These are phyloP conservation scores for Acanthurus leucopareius DNA, from an alignment of 2,797 vertebrate genomes.

Conservation along the genomic window DNA sequence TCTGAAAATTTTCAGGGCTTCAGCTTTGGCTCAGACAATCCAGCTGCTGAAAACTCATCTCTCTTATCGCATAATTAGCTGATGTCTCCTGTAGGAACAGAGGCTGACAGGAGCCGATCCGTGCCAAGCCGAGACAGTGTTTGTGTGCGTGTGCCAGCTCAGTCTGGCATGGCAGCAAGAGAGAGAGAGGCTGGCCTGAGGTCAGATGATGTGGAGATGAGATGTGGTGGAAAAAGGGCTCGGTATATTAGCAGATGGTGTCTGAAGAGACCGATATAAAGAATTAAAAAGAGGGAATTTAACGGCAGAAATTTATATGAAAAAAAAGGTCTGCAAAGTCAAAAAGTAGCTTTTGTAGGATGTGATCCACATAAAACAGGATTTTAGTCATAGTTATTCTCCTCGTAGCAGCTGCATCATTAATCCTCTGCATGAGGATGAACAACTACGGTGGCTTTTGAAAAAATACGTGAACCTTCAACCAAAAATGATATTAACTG, in stretches of 20 bases:
- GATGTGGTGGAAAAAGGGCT: slow-evolving; percentile 16
- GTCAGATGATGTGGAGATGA: slow-evolving; percentile 12
- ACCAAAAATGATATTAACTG: neutral
- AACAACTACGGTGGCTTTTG: neutral
- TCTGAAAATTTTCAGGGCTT: neutral
- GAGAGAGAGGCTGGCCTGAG: slow-evolving; percentile 25
- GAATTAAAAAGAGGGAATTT: neutral
- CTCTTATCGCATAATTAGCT: slow-evolving; percentile 25
- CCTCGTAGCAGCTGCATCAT: neutral
- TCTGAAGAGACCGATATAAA: slow-evolving; percentile 14
- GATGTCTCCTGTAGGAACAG: slow-evolving; percentile 21
- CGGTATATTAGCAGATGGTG: slow-evolving; percentile 22
- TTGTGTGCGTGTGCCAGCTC: slow-evolving; percentile 19
- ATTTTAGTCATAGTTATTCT: neutral
- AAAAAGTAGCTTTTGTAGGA: neutral
- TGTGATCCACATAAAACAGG: slow-evolving; percentile 3
- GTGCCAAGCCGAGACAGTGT: slow-evolving; percentile 23
- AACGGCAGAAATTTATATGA: neutral
- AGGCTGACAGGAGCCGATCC: slow-evolving; percentile 32
- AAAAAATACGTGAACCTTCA: neutral
- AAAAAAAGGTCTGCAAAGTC: neutral
- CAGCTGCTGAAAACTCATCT: neutral
- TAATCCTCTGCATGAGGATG: neutral
- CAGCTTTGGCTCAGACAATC: neutral
- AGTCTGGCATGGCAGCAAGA: slow-evolving; percentile 26